A percentile compares a stretch with the other conserved stretches of the same genome.
Conservation (phyloP, 2,888 invertebrate species). For the Polydrusus tereticollis region DNA sequence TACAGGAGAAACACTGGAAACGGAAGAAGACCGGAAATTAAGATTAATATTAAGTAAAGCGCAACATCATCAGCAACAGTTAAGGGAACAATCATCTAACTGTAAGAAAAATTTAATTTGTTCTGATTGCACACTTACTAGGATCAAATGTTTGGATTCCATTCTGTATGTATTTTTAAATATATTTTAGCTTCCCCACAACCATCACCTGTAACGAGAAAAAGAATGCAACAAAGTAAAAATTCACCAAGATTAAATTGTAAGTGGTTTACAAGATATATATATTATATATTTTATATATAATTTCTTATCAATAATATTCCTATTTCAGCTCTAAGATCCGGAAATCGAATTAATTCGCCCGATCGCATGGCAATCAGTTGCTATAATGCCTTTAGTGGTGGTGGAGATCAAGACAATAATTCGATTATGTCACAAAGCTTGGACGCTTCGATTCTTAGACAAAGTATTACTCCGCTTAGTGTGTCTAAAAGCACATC, state of each 20-base stretch:
- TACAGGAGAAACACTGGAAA: conserved; percentile 84
- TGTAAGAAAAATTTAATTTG: conserved; percentile 46
- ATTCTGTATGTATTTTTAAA: background rate
- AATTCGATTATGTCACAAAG: conserved; percentile 73
- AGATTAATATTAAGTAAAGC: conserved; percentile 90
- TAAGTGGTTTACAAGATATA: conserved; percentile 57
- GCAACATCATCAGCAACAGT: conserved; percentile 88
- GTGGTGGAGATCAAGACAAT: conserved; percentile 53
- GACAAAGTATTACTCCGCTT: conserved; percentile 63
- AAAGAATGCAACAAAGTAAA: conserved; percentile 67
- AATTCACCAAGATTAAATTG: conserved; percentile 68
- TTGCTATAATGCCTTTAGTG: conserved; percentile 71
- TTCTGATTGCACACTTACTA: too few relatives aligned
- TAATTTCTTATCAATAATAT: background rate
- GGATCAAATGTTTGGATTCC: background rate
- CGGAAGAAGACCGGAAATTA: conserved; percentile 89
- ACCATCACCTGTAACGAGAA: conserved; percentile 68
- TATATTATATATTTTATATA: background rate
- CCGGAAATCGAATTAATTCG: conserved; percentile 70
- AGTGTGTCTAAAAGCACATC: conserved; percentile 49
- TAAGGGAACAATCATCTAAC: conserved; percentile 73
- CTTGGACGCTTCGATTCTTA: conserved; percentile 72
- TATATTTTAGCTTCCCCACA: conserved; percentile 60
- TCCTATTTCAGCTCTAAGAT: conserved; percentile 62
- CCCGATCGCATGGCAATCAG: conserved; percentile 82